Percentiles rank a stretch among this genome's conserved stretches.
Conservation (phyloP, 2,888 invertebrate genomes). For the Syrista parreyssii region DNA sequence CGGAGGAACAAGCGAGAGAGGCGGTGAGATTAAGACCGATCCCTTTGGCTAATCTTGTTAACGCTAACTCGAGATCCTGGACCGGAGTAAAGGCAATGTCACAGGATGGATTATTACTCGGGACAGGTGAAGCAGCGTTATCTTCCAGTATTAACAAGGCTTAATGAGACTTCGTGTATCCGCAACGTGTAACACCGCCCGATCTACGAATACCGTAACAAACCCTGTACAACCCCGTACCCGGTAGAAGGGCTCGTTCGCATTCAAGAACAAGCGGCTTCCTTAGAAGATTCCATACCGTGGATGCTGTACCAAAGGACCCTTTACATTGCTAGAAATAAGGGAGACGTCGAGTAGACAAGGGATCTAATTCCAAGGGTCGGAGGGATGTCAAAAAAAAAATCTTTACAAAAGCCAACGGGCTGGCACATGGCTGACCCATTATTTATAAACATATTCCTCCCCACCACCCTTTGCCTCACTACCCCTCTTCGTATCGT, state of each 20-base stretch:
- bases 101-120: not conserved
- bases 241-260: not conserved
- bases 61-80: slow-evolving; percentile 40
- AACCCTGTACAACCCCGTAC: not conserved
- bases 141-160: not conserved
- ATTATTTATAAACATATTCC: slow-evolving; percentile 3
- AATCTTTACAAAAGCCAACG: not conserved
- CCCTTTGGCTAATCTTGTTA: slow-evolving; percentile 55
- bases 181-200: not conserved
- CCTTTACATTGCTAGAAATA: not conserved
- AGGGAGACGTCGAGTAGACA: not conserved
- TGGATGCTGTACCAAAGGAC: not conserved
- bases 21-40: slow-evolving; percentile 35
- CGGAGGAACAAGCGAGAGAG: slow-evolving; percentile 29
- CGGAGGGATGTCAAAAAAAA: not conserved
- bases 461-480: not conserved
- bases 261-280: not conserved
- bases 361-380: not conserved
- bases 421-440: not conserved
- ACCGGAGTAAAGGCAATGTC: slow-evolving; percentile 16
- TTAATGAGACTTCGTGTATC: not conserved
- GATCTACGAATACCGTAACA: not conserved
- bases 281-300: not conserved
- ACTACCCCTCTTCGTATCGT: not conserved
- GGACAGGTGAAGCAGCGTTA: not conserved